Evolutionary conservation across 2,113 vertebrate species (phyloP), one percentile per base, ranked within the genome.

Genomic region (Chloebia gouldiae): DNA sequence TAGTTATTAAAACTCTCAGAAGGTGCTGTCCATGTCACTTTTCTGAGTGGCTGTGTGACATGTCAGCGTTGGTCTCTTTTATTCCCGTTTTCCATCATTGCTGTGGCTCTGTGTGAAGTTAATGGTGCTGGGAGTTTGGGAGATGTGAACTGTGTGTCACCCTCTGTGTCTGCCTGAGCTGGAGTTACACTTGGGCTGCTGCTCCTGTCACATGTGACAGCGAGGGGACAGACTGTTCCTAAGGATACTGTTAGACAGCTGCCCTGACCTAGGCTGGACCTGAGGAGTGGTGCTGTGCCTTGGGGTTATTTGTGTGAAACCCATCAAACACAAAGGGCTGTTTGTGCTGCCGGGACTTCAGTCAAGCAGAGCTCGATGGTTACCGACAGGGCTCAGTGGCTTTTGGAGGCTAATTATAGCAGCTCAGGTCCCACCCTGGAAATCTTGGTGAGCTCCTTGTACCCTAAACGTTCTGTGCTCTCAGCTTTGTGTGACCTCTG

Each of bases 401-500:
- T 86, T 83, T 60, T 81, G 91, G 68, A 14, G 83, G 65, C 68
- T 93, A 90, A 64, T 94, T 93, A 71, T 93, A 93, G 88, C 42
- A 54, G 63, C 63, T 82, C 27, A 6, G 40, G 61, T 80, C 59
- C 45, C 63, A 76, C 69, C 69, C 83, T 56, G 11, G 81, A 64
- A 49, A 42, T 81, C 56, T n/a, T 0, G 1, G 78, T 57, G 78
- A 51, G 59, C 76, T 94, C 45, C 20, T 51, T 37, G 2, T 61
- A 4, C 68, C 6, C 40, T 64, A 6, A 25, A 1, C 3, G 39
- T 54, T 69, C 54, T 15, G 17, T 35, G 30, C 28, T 16, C 47
- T 75, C 33, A 10, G 57, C 56, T 50, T 39, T 37, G n/a, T 1
- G 2, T 70, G 86, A 44, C 68, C 63, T 80, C 53, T 5, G 3